Base-by-base conservation (phyloP, 2,113 vertebrate genomes). In the Fulica atra region DNA sequence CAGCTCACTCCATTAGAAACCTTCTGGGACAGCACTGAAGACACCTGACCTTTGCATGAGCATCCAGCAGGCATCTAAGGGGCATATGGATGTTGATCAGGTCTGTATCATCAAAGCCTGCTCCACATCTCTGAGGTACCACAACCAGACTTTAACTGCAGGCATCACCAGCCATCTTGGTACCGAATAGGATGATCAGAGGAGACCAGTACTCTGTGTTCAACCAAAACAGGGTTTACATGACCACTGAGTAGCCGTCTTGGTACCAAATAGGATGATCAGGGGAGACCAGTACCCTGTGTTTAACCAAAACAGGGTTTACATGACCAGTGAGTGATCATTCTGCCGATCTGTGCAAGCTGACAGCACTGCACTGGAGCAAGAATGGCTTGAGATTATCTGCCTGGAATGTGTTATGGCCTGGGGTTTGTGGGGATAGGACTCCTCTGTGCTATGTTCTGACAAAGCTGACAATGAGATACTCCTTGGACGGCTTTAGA, bases 1-100 rank as follows among this genome's bases (percentile, higher is more conserved):
- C 80, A 71, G 76, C 79, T 93, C 85, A 74, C 85, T 92, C 81
- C 89, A 92, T 95, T 97, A 92, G 91, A 97, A 96, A 90, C 93
- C 92, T 96, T 96, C 93, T 86, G 91, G 94, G 92, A 87, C 73
- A 89, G 76, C 76, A 89, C 76, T 80, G 13, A 46, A 74, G 92
- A 90, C 0, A 42, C 91, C 94, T 96, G 92, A 97, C 95, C 94
- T 96, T 94, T 95, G 92, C 81, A 89, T 16, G 26, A 81, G 81
- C 42, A 51, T 89, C 89, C 95, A 93, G 74, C 79, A 80, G 74
- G 64, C 59, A 83, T 56, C 83, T n/a, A 7, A 73, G 85, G 84
- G 72, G 79, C 35, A 19, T 26, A 44, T 11, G 76, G 88, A 66
- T 2, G 0, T 29, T 11, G 94, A 38, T 81, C 86, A 69, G 51